phyloP scores from a whole-genome alignment of 2,113 vertebrate species.

The Cinclus cinclus region DNA sequence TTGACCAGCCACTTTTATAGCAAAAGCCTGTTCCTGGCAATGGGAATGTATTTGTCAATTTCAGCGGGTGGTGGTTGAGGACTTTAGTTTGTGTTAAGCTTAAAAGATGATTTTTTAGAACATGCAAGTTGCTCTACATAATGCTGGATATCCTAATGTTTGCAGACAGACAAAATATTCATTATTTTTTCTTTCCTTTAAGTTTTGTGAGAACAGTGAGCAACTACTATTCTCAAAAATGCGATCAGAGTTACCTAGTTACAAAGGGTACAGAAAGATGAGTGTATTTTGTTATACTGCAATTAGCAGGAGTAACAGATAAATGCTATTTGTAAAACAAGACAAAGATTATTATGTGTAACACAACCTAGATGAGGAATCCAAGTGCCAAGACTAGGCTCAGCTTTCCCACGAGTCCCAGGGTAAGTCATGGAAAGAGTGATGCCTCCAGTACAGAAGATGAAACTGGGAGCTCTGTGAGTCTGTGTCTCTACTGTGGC shows the following conservation, averaged over 20 bases:
- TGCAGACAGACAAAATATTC: background rate
- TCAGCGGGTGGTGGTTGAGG: background rate
- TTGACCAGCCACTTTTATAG: background rate
- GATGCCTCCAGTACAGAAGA: background rate
- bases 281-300: background rate
- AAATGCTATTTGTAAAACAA: background rate
- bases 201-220: background rate
- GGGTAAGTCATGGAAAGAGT: background rate
- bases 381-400: background rate
- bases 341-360: background rate
- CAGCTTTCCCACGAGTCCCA: background rate
- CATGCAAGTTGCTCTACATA: background rate
- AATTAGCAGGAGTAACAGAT: background rate
- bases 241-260: background rate
- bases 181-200: background rate
- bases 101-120: background rate
- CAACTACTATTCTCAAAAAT: background rate
- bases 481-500: background rate
- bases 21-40: background rate
- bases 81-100: background rate
- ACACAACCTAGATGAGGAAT: background rate
- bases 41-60: background rate
- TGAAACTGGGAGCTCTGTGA: background rate
- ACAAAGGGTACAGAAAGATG: background rate
- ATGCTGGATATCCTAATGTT: background rate